These are phyloP conservation scores for Hippocampus barbouri DNA, from an alignment of 2,113 vertebrate genomes.

Conservation along the genomic window DNA sequence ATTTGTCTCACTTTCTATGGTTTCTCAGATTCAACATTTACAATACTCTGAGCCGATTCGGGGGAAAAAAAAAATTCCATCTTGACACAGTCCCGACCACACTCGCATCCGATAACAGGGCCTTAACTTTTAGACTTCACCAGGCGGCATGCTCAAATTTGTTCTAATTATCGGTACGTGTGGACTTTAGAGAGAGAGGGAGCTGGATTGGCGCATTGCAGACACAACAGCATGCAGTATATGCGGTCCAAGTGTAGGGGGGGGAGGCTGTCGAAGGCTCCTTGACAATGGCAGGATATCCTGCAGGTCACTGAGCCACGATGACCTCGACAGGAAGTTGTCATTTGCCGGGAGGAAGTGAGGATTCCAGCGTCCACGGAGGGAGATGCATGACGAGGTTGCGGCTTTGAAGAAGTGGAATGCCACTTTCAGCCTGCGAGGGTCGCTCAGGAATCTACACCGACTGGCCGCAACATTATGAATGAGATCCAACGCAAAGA, in stretches of 20 bases:
- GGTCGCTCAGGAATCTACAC: background rate
- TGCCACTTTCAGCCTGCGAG: background rate
- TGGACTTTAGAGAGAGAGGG: background rate
- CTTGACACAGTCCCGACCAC: background rate
- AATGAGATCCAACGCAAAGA: background rate
- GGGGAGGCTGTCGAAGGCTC: conserved; percentile 56
- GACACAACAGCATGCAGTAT: conserved; percentile 35
- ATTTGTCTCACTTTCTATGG: too few relatives aligned
- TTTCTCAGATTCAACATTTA: background rate
- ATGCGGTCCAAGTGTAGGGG: conserved; percentile 30
- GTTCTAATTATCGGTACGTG: background rate
- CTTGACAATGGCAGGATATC: conserved; percentile 75
- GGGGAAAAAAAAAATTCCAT: background rate
- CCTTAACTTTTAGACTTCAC: background rate
- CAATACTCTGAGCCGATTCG: background rate
- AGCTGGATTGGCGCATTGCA: conserved; percentile 29
- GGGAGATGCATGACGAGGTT: conserved; percentile 36
- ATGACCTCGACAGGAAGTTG: conserved; percentile 67
- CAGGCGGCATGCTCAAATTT: background rate
- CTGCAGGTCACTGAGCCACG: conserved; percentile 66
- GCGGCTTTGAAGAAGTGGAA: conserved; percentile 21
- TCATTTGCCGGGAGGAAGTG: conserved; percentile 69
- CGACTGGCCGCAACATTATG: background rate
- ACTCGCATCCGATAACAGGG: background rate
- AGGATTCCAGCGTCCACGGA: conserved; percentile 56